Percentiles rank a stretch among this genome's conserved stretches.
Evolutionary conservation across 2,888 invertebrate genomes (phyloP).

Genomic region (Phytoseiulus persimilis): DNA sequence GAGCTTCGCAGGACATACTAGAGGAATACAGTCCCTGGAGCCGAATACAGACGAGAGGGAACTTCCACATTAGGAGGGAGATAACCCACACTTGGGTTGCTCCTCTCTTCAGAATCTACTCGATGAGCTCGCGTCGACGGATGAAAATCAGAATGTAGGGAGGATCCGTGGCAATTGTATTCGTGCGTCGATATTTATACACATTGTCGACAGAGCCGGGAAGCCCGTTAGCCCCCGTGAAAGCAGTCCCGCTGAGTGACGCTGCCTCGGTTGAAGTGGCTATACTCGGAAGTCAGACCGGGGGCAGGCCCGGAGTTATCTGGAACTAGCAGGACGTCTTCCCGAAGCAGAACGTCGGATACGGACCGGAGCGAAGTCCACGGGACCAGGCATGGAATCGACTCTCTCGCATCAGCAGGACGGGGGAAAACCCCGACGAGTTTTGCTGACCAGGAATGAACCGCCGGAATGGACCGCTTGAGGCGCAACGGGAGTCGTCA

Average conservation of each 20-base stretch:
- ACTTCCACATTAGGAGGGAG: not conserved
- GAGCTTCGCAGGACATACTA: not conserved
- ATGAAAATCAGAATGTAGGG: not conserved
- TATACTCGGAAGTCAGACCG: not conserved
- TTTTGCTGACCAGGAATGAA: too few relatives aligned
- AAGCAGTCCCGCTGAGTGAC: not conserved
- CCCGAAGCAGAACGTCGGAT: not conserved
- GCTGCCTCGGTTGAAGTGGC: not conserved
- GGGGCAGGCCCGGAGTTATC: too few relatives aligned
- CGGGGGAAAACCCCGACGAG: too few relatives aligned
- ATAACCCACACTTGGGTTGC: too few relatives aligned
- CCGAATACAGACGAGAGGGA: not conserved
- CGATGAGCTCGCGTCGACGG: not conserved
- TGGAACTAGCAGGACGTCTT: too few relatives aligned
- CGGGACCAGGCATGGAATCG: too few relatives aligned
- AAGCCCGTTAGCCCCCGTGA: not conserved
- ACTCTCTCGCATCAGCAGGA: too few relatives aligned
- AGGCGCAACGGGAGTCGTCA: too few relatives aligned
- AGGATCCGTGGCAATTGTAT: not conserved
- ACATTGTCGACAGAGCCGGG: not conserved
- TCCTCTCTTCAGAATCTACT: not conserved
- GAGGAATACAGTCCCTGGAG: not conserved
- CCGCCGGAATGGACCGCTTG: too few relatives aligned
- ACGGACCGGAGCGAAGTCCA: too few relatives aligned
- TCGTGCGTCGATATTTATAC: not conserved